Conservation (phyloP, 2,888 invertebrate species). For the Scaptomyza parva region DNA sequence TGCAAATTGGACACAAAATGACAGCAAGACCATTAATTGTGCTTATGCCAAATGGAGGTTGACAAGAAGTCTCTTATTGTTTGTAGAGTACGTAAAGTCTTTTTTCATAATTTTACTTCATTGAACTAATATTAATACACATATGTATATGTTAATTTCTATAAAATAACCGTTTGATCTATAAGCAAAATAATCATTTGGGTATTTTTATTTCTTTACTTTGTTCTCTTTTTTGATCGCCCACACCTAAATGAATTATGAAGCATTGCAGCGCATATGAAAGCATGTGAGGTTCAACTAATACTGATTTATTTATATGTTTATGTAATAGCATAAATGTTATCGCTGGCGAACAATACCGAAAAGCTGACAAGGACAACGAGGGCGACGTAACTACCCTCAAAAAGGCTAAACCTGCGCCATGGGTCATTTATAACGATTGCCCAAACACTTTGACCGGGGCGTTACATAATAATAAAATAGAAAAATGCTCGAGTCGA, state of each 20-base stretch:
- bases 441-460: slow-evolving; percentile 29
- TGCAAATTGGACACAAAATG: background rate
- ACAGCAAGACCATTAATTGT: slow-evolving; percentile 5
- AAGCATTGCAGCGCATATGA: slow-evolving; percentile 36
- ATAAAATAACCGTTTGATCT: background rate
- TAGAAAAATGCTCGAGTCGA: slow-evolving; percentile 43
- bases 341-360: slow-evolving; percentile 71
- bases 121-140: too few species aligned
- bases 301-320: slow-evolving; percentile 78
- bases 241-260: slow-evolving; percentile 58
- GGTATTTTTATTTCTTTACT: slow-evolving; percentile 25
- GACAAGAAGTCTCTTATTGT: background rate
- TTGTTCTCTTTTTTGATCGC: slow-evolving; percentile 30
- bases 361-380: slow-evolving; percentile 40
- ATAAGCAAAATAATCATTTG: background rate
- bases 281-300: slow-evolving; percentile 52
- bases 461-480: slow-evolving; percentile 72
- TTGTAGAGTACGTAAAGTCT: too few species aligned
- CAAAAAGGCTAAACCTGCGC: slow-evolving; percentile 36
- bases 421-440: slow-evolving; percentile 80
- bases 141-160: background rate
- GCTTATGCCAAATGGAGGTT: background rate
- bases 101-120: too few species aligned
- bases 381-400: slow-evolving; percentile 37
- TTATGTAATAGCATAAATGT: slow-evolving; percentile 78